These are phyloP conservation scores for Ceuthmochares aereus DNA, from an alignment of 2,113 vertebrate species.

Conservation along the genomic window DNA sequence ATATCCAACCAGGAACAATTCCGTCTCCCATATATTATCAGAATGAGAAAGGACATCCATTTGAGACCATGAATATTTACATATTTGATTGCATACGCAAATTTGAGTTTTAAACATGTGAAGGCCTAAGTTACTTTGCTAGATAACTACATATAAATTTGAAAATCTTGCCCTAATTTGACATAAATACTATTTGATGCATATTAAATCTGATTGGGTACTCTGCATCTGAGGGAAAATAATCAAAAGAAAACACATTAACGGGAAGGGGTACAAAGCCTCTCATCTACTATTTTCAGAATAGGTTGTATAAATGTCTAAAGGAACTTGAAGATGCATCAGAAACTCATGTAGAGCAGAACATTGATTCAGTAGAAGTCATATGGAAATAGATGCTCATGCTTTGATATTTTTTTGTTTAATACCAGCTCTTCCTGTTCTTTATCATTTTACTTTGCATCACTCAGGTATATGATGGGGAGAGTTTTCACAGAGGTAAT, in stretches of 20 bases:
- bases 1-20: background rate
- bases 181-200: background rate
- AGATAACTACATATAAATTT: background rate
- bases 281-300: background rate
- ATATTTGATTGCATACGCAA: background rate
- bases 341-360: background rate
- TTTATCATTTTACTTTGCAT: background rate
- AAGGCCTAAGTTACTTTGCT: background rate
- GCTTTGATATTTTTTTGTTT: background rate
- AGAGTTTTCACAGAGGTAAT: background rate
- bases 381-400: background rate
- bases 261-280: background rate
- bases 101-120: background rate
- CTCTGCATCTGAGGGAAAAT: background rate
- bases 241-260: background rate
- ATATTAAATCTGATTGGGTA: background rate
- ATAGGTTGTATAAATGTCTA: background rate
- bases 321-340: background rate
- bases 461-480: background rate
- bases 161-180: background rate
- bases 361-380: background rate
- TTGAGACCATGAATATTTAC: background rate
- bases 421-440: background rate
- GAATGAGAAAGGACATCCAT: background rate
- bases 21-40: background rate